Percentiles rank a stretch among this genome's conserved stretches.
Evolutionary conservation across 2,888 invertebrate species (phyloP).

Genomic region (Xanthostigma xanthostigma): DNA sequence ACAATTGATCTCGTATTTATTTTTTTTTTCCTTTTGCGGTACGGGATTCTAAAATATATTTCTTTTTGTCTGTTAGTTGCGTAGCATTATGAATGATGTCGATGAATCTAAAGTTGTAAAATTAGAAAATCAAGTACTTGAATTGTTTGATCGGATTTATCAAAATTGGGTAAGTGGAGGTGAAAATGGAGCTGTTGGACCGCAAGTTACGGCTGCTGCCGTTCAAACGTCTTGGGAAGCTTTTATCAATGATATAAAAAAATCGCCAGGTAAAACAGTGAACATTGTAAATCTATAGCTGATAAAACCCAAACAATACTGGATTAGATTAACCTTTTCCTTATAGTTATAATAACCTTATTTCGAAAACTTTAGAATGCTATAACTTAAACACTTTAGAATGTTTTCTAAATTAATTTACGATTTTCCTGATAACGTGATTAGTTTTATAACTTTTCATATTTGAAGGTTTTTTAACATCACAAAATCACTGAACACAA

Average conservation of each 20-base stretch:
- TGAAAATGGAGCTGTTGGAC: constrained; percentile 41
- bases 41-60: not conserved
- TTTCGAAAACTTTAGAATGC: too few species aligned
- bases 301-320: too few species aligned
- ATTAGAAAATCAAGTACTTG: constrained; percentile 76
- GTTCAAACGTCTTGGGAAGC: constrained; percentile 58
- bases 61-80: constrained; percentile 35
- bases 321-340: too few species aligned
- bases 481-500: too few species aligned
- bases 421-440: too few species aligned
- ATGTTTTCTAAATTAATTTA: too few species aligned
- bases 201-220: constrained; percentile 57
- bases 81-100: constrained; percentile 62
- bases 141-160: constrained; percentile 87
- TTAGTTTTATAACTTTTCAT: too few species aligned
- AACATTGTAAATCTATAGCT: constrained; percentile 1
- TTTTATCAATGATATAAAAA: constrained; percentile 54
- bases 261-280: constrained; percentile 48
- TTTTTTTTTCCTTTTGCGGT: too few species aligned
- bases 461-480: too few species aligned
- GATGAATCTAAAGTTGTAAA: constrained; percentile 66
- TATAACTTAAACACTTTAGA: too few species aligned
- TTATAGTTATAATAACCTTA: too few species aligned
- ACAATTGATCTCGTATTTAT: too few species aligned
- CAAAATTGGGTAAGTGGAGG: constrained; percentile 71